phyloP scores from a whole-genome alignment of 2,888 invertebrate genomes.

The Tenthredo distinguenda region DNA sequence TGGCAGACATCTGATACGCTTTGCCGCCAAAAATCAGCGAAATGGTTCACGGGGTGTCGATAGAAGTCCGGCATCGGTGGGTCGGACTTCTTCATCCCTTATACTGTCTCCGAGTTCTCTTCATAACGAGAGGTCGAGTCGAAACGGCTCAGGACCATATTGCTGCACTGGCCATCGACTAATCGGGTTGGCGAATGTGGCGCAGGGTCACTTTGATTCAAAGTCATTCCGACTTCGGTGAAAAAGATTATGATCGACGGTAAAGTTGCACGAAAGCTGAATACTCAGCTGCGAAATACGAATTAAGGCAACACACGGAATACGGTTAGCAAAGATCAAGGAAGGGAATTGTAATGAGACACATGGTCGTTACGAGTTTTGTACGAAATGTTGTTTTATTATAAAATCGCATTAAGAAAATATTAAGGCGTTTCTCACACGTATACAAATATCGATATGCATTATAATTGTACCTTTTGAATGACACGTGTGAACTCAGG shows the following conservation, averaged over 20 bases:
- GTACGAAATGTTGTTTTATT: slow-evolving; percentile 52
- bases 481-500: neutral
- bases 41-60: neutral
- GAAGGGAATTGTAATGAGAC: neutral
- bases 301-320: neutral
- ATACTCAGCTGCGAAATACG: no score
- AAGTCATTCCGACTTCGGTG: neutral
- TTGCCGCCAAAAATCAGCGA: neutral
- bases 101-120: neutral
- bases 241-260: neutral
- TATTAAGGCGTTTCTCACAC: slow-evolving; percentile 64
- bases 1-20: neutral
- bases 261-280: neutral
- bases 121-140: neutral
- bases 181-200: neutral
- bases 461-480: neutral
- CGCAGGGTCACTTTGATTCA: neutral
- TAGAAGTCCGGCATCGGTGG: neutral
- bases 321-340: neutral
- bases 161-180: neutral
- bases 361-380: slow-evolving; percentile 3
- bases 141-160: neutral
- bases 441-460: slow-evolving; percentile 51
- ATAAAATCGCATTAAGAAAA: slow-evolving; percentile 69
- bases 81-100: neutral